phyloP scores from a whole-genome alignment of 2,113 vertebrate species.

The Ornithorhynchus anatinus region DNA sequence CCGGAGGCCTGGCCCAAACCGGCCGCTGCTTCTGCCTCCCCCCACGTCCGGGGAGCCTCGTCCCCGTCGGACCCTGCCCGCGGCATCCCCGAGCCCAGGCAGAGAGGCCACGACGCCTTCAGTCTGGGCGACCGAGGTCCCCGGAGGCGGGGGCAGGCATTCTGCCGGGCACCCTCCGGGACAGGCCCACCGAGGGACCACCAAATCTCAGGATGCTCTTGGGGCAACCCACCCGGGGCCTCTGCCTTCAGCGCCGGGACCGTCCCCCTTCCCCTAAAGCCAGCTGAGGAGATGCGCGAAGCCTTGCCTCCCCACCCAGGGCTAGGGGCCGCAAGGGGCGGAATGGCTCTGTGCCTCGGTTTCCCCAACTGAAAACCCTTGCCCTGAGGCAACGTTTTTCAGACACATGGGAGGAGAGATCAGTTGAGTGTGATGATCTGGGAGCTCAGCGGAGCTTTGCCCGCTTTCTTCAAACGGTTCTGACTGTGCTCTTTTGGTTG shows the following conservation, averaged over 20 bases:
- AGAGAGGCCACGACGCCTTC: neutral
- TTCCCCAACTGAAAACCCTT: no score
- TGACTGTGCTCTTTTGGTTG: no score
- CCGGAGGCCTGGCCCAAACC: accelerated
- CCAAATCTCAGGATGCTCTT: no score
- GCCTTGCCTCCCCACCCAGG: no score
- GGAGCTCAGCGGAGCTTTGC: neutral
- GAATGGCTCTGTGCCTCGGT: no score
- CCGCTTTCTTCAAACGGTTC: no score
- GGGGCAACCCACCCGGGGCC: no score
- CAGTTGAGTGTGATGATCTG: neutral
- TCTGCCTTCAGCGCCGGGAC: neutral
- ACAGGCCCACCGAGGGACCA: no score
- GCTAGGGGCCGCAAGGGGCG: no score
- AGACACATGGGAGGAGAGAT: no score
- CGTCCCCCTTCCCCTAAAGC: constrained; percentile 1
- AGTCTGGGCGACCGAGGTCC: neutral
- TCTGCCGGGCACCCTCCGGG: no score
- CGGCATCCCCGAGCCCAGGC: neutral
- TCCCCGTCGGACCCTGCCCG: neutral
- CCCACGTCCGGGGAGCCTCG: neutral
- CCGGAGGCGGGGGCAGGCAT: neutral
- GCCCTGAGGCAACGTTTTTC: no score
- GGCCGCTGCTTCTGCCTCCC: neutral
- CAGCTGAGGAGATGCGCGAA: neutral